phyloP scores from a whole-genome alignment of 64 coral and sea anemone genomes.

The Trachythela sp. region DNA sequence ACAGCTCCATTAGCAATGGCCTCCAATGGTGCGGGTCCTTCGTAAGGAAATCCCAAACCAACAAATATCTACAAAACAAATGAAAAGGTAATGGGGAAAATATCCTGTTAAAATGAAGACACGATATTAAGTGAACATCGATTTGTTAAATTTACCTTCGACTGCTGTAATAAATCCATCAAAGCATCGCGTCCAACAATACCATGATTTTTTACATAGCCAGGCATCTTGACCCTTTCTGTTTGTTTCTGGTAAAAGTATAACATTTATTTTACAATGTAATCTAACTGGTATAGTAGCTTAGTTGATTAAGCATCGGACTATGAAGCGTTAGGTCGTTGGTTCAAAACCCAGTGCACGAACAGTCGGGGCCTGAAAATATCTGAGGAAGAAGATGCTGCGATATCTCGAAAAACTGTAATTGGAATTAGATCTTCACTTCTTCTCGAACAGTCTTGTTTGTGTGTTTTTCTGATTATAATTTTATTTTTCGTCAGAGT shows the following conservation, averaged over 20 bases:
- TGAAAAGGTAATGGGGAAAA: neutral
- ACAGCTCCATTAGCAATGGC: constrained; percentile 80
- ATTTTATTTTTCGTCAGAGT: no score
- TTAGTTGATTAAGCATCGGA: neutral
- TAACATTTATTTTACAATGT: neutral
- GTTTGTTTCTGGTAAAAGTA: constrained; percentile 36
- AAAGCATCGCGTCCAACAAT: constrained; percentile 59
- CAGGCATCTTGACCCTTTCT: constrained; percentile 36
- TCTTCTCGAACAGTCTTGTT: no score
- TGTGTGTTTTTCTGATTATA: no score
- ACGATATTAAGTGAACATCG: neutral
- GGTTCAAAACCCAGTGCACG: no score
- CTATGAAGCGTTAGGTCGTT: no score
- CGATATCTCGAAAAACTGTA: no score
- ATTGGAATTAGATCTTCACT: no score
- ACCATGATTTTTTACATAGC: constrained; percentile 71
- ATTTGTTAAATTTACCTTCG: constrained; percentile 57
- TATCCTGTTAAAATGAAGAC: neutral
- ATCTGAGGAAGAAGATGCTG: no score
- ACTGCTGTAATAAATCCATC: constrained; percentile 60
- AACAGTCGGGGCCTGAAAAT: no score
- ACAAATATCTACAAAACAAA: constrained; percentile 66
- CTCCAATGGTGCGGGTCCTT: constrained; percentile 91
- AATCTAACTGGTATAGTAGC: no score
- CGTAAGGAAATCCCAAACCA: constrained; percentile 93